These are phyloP conservation scores for Siniperca obscura DNA, from an alignment of 2,797 vertebrate genomes.

Conservation along the genomic window DNA sequence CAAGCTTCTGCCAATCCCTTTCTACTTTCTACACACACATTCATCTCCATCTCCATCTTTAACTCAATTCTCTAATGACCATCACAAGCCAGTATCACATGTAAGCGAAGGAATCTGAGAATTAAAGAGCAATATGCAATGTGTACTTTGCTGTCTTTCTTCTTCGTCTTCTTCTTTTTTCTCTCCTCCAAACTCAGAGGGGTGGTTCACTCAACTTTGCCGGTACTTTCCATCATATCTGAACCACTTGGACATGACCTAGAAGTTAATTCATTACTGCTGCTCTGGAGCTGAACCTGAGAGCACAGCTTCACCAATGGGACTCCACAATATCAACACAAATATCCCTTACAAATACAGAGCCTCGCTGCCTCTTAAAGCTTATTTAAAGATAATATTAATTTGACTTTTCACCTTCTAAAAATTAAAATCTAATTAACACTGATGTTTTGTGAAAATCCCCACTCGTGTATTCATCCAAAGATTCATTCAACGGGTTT, in stretches of 20 bases:
- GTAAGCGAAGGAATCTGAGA: constrained; percentile 68
- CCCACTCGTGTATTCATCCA: too few relatives aligned
- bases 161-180: not conserved
- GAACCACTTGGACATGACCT: constrained; percentile 47
- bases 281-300: constrained; percentile 52
- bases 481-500: not conserved
- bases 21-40: constrained; percentile 16
- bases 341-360: constrained; percentile 27
- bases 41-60: constrained; percentile 65
- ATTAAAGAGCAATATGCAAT: constrained; percentile 41
- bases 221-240: constrained; percentile 53
- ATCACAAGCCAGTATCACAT: constrained; percentile 82
- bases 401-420: constrained; percentile 21
- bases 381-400: not conserved
- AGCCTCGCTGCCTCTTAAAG: not conserved
- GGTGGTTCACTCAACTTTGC: constrained; percentile 7
- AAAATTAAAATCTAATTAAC: constrained; percentile 1
- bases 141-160: constrained; percentile 19
- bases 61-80: constrained; percentile 82
- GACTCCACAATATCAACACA: constrained; percentile 27
- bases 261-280: constrained; percentile 55
- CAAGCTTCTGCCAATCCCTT: constrained; percentile 32
- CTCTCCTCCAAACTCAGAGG: constrained; percentile 14
- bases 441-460: not conserved
- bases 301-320: constrained; percentile 38